These are phyloP conservation scores for Caenorhabditis panamensis DNA, from an alignment of 2,888 invertebrate species.

Conservation along the genomic window DNA sequence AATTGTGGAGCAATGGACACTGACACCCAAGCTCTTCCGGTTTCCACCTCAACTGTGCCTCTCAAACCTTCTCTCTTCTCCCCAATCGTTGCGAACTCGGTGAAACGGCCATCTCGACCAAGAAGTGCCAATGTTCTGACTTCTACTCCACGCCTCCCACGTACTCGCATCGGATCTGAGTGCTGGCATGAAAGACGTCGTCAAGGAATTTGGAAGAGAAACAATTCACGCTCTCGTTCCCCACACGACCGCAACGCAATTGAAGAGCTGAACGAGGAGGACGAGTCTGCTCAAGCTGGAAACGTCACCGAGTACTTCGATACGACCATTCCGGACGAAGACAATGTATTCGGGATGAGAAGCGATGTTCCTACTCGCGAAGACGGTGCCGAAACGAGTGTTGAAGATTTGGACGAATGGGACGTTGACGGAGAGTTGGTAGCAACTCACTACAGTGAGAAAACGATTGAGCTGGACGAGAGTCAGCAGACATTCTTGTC, in stretches of 20 bases:
- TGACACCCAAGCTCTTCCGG: too few species aligned
- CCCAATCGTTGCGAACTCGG: not conserved
- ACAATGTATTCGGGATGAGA: not conserved
- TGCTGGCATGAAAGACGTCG: not conserved
- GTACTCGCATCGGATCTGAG: not conserved
- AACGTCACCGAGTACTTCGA: conserved; percentile 21
- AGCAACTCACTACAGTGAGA: conserved; percentile 9
- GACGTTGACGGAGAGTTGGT: not conserved
- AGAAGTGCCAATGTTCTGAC: not conserved
- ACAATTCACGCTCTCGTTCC: not conserved
- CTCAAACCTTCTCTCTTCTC: too few species aligned
- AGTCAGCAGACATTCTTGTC: not conserved
- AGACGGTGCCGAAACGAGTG: not conserved
- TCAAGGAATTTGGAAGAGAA: not conserved
- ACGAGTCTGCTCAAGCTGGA: conserved; percentile 18
- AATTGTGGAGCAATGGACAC: too few species aligned
- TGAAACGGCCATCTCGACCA: not conserved
- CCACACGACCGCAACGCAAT: not conserved
- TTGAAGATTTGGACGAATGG: not conserved
- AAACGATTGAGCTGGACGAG: conserved; percentile 23
- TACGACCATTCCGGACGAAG: conserved; percentile 21
- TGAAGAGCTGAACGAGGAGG: not conserved
- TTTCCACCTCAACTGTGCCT: too few species aligned
- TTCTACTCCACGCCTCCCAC: not conserved
- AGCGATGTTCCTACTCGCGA: not conserved